phyloP scores from a whole-genome alignment of 2,888 invertebrate species.

The Apamea crenata region DNA sequence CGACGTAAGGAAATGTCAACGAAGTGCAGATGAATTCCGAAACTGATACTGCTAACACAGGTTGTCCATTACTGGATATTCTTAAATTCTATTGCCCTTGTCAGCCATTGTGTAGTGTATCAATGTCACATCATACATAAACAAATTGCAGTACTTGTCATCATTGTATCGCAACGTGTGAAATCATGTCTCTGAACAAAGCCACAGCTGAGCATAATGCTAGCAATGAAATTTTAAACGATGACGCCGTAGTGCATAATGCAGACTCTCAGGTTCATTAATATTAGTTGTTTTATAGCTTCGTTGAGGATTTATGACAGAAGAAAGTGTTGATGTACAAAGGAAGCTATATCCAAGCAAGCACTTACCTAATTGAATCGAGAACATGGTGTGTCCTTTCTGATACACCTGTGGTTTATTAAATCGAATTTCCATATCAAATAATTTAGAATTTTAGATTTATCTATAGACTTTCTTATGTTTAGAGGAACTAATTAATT shows the following conservation, averaged over 20 bases:
- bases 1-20: not conserved
- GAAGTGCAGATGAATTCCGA: not conserved
- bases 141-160: not conserved
- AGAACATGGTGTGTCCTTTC: constrained; percentile 13
- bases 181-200: constrained; percentile 31
- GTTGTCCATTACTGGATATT: not conserved
- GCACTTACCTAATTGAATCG: constrained; percentile 28
- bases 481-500: constrained; percentile 50
- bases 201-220: constrained; percentile 4
- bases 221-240: constrained; percentile 29
- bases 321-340: constrained; percentile 41
- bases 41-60: not conserved
- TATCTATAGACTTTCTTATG: constrained; percentile 47
- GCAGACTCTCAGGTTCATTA: constrained; percentile 26
- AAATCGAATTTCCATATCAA: constrained; percentile 25
- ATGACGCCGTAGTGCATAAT: constrained; percentile 20
- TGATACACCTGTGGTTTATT: constrained; percentile 20
- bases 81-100: not conserved
- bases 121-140: not conserved
- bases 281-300: constrained; percentile 32
- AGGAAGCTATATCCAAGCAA: constrained; percentile 26
- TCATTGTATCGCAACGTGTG: constrained; percentile 3
- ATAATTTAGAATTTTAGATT: constrained; percentile 29
- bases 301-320: constrained; percentile 39
- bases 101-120: not conserved